Evolutionary conservation across 2,113 vertebrate genomes (phyloP).

Genomic region (Ia io): DNA sequence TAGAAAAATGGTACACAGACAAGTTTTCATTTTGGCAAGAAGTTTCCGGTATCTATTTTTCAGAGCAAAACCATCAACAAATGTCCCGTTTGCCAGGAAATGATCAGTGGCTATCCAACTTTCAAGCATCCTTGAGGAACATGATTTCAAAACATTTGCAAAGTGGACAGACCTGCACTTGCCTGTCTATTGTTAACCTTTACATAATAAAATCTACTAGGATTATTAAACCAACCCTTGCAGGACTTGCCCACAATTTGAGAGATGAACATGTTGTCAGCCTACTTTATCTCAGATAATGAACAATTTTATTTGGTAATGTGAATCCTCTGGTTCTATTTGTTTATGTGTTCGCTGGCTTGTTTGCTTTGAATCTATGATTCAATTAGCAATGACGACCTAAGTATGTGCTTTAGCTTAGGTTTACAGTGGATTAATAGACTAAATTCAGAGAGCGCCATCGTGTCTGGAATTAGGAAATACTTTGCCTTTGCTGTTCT

Average conservation of each 20-base stretch:
- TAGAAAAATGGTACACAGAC: not conserved
- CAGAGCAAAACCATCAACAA: constrained; percentile 31
- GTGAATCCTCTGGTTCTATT: not conserved
- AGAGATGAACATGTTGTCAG: constrained; percentile 26
- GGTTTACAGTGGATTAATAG: constrained; percentile 62
- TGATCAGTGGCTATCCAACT: not conserved
- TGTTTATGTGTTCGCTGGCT: constrained; percentile 14
- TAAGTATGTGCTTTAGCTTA: constrained; percentile 34
- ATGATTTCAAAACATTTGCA: constrained; percentile 33
- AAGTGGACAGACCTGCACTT: constrained; percentile 31
- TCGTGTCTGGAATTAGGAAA: constrained; percentile 57
- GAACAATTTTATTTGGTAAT: not conserved
- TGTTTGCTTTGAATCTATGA: constrained; percentile 45
- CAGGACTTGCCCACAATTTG: not conserved
- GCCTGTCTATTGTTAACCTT: constrained; percentile 61
- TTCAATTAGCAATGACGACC: constrained; percentile 15
- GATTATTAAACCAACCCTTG: constrained; percentile 31
- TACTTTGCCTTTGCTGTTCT: constrained; percentile 36
- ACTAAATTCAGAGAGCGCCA: constrained; percentile 43
- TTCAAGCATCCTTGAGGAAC: not conserved
- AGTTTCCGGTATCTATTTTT: not conserved
- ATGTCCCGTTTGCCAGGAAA: constrained; percentile 11
- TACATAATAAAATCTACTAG: constrained; percentile 51
- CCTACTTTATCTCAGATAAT: constrained; percentile 32
- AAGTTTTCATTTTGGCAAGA: not conserved